Base-by-base conservation (phyloP, 1,140 invertebrate species). In the Propsilocerus akamusi region DNA sequence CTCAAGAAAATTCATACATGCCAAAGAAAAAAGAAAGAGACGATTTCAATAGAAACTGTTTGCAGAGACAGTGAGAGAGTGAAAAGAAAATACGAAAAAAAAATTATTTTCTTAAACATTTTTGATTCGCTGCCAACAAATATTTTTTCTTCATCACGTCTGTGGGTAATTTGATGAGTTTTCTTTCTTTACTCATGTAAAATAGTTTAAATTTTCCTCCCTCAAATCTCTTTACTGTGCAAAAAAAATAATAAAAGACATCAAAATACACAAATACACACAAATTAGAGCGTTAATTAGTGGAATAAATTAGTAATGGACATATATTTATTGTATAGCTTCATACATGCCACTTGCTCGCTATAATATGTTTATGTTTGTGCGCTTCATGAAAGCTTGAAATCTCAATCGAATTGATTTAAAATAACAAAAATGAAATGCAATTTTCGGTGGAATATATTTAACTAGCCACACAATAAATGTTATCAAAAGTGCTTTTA, bases 71-170 rank as follows among this genome's bases (percentile, higher is more conserved):
- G n/a, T n/a, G 28, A 41, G 17, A 20, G 28, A 30, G 30, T n/a
- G n/a, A n/a, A n/a, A 14, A 14, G 34, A 41, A 41, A 41, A 41
- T n/a, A n/a, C n/a, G n/a, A n/a, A n/a, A n/a, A n/a, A n/a, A n/a
- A n/a, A n/a, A n/a, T n/a, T n/a, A n/a, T 30, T 41, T 14, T 41
- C 34, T 41, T 41, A 41, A 41, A 41, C 17, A 41, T 41, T 41
- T 41, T 41, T 41, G 34, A 41, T 41, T 41, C 34, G 22, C 17
- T 41, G 34, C 34, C 34, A 41, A 30, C 28, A 30, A 30, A 30
- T 30, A 30, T n/a, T n/a, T n/a, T 30, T 17, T 14, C 14, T 17
- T 41, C 4, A 20, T 41, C 22, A 17, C 14, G 34, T 41, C 34
- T 41, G 22, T 41, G 34, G 34, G 34, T 20, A 41, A 41, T 41